phyloP scores from a whole-genome alignment of 2,888 invertebrate species.

The Lepidochrysops patricia region DNA sequence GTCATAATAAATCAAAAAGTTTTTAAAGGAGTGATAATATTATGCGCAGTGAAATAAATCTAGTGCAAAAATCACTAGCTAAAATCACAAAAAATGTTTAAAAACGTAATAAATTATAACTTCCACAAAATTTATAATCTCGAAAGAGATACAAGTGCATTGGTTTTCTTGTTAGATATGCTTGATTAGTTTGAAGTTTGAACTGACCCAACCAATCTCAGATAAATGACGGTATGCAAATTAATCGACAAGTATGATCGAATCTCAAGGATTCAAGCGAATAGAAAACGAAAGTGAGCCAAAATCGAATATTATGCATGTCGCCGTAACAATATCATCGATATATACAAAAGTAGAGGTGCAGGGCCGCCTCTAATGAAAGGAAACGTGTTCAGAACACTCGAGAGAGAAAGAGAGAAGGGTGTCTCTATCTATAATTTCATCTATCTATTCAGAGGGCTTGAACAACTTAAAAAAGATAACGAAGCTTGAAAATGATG shows the following conservation, averaged over 20 bases:
- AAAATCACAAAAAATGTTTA: neutral
- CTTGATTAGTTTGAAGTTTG: too few species aligned
- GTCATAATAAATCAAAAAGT: neutral
- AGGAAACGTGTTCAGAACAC: conserved; percentile 11
- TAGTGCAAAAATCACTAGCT: neutral
- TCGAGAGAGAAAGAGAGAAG: conserved; percentile 12
- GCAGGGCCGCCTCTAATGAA: conserved; percentile 19
- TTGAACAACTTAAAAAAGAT: neutral
- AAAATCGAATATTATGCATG: neutral
- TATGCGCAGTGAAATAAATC: neutral
- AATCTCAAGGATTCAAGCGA: too few species aligned
- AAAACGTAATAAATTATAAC: neutral
- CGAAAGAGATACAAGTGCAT: too few species aligned
- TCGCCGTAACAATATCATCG: conserved; percentile 3
- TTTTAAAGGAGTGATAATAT: neutral
- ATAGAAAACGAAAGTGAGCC: too few species aligned
- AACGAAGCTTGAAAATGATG: neutral
- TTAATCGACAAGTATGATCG: too few species aligned
- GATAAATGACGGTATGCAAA: too few species aligned
- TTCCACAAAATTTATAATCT: too few species aligned
- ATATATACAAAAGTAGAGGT: conserved; percentile 22
- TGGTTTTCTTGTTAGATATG: too few species aligned
- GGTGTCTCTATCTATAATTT: conserved; percentile 15
- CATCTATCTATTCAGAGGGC: conserved; percentile 18
- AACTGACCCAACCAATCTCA: too few species aligned